Base-by-base conservation (phyloP, 2,113 vertebrate species). In the Brachypteracias leptosomus region DNA sequence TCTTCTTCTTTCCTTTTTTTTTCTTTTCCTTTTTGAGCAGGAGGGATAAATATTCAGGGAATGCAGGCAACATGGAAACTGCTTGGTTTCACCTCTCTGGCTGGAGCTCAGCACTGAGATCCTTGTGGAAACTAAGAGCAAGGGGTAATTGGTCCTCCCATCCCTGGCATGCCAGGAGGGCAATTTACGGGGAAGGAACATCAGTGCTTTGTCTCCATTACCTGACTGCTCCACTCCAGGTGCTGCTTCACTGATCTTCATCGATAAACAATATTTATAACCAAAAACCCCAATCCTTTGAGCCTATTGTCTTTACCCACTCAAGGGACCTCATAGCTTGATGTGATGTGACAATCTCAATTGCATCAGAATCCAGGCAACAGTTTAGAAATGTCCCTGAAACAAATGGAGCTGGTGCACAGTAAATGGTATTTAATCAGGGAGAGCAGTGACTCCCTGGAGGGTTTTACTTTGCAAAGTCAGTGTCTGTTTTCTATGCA, bases 241-340 rank as follows among this genome's bases (percentile, higher is more conserved):
- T 65, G 84, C 95, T 93, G 93, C 72, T 96, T 95, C 92, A 88
- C 93, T 97, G 93, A 93, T 97, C 94, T 96, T 96, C 91, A 85
- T 87, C 88, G 96, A 80, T 67, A 97, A 96, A 89, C 63, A 95
- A 86, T 87, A 89, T 93, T 93, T 96, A 85, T 84, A 82, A 65
- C 44, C 51, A 96, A 63, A 89, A 96, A 95, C 63, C 12, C 61
- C 72, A 75, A 62, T 36, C 54, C 46, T 88, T 76, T 17, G 40
- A 92, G 89, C 79, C 88, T 6, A 6, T 90, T 90, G 57, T 61
- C 94, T 78, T 92, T 82, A 92, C 65, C 66, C 70, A 80, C 93
- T 90, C 81, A 94, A 89, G 72, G 63, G 66, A 80, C 47, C 87
- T 92, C 55, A 40, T 46, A 65, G 66, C 55, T 74, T 65, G 66